These are phyloP conservation scores for Fundulus diaphanus DNA, from an alignment of 2,797 vertebrate species.

Conservation along the genomic window DNA sequence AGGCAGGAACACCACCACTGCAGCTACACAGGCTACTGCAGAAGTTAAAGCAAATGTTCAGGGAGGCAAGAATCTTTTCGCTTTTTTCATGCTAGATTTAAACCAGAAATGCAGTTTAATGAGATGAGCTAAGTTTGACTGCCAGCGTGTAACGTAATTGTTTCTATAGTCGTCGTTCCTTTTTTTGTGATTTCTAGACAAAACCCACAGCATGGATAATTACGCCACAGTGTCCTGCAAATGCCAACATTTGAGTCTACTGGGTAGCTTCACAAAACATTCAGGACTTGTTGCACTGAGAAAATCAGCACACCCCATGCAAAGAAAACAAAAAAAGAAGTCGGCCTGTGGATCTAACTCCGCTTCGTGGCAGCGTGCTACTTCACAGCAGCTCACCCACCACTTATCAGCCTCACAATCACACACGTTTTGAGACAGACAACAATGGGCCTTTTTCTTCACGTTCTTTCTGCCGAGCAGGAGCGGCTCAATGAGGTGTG, in stretches of 20 bases:
- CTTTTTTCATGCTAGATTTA: slow-evolving; percentile 30
- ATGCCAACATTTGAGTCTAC: slow-evolving; percentile 24
- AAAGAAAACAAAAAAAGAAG: slow-evolving; percentile 28
- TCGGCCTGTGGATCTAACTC: slow-evolving; percentile 33
- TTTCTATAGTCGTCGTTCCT: not conserved
- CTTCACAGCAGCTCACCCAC: slow-evolving; percentile 16
- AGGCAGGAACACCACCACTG: slow-evolving; percentile 15
- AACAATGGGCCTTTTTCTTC: slow-evolving; percentile 69
- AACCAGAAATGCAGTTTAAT: slow-evolving; percentile 39
- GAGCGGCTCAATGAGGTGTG: slow-evolving; percentile 49
- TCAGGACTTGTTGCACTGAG: slow-evolving; percentile 10
- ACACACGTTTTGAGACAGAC: slow-evolving; percentile 41
- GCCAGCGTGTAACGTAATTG: slow-evolving; percentile 8
- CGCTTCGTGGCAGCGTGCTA: slow-evolving; percentile 30
- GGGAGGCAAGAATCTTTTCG: not conserved
- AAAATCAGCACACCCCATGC: slow-evolving; percentile 36
- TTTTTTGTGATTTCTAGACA: not conserved
- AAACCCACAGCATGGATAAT: slow-evolving; percentile 17
- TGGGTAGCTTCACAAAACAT: slow-evolving; percentile 18
- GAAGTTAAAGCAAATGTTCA: slow-evolving; percentile 16
- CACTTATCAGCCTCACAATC: slow-evolving; percentile 61
- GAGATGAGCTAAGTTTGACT: slow-evolving; percentile 30
- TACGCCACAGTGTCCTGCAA: slow-evolving; percentile 9
- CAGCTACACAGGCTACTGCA: slow-evolving; percentile 9
- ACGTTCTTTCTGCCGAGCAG: slow-evolving; percentile 36